Percentiles rank a stretch among this genome's conserved stretches.
phyloP scores from a whole-genome alignment of 2,113 vertebrate species.

The Brienomyrus longianalis region DNA sequence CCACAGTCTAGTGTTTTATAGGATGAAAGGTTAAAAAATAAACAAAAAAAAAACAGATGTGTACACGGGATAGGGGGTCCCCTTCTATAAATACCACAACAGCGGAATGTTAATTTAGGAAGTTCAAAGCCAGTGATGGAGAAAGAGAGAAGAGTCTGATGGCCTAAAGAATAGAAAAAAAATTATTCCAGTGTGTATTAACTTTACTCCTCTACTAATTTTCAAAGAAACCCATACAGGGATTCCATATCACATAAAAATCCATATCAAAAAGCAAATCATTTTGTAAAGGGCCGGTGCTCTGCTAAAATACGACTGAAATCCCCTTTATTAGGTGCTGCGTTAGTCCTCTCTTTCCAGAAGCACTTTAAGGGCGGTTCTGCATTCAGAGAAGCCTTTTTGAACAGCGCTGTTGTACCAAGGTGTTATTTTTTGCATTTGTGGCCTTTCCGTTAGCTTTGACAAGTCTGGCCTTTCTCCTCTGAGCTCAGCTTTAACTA shows the following conservation, averaged over 20 bases:
- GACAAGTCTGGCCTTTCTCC: not conserved
- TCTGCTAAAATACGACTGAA: not conserved
- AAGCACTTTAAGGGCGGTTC: not conserved
- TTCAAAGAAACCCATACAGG: not conserved
- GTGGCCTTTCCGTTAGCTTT: not conserved
- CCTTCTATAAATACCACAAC: not conserved
- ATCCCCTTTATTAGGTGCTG: not conserved
- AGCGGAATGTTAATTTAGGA: not conserved
- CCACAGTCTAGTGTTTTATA: not conserved
- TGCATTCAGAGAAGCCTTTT: not conserved
- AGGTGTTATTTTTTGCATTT: not conserved
- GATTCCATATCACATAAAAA: not conserved
- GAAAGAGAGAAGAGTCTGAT: not conserved
- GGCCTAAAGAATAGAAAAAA: not conserved
- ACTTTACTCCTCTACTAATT: not conserved
- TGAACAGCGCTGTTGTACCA: not conserved
- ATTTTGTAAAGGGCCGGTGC: not conserved
- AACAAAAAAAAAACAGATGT: not conserved
- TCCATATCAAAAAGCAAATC: not conserved
- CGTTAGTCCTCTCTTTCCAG: not conserved
- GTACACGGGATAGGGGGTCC: not conserved
- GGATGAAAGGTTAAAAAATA: not conserved
- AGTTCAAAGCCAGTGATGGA: not conserved
- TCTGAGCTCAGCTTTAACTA: not conserved
- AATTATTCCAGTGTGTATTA: not conserved